These are phyloP conservation scores for Ceraclea dissimilis DNA, from an alignment of 2,888 invertebrate genomes.

Conservation along the genomic window DNA sequence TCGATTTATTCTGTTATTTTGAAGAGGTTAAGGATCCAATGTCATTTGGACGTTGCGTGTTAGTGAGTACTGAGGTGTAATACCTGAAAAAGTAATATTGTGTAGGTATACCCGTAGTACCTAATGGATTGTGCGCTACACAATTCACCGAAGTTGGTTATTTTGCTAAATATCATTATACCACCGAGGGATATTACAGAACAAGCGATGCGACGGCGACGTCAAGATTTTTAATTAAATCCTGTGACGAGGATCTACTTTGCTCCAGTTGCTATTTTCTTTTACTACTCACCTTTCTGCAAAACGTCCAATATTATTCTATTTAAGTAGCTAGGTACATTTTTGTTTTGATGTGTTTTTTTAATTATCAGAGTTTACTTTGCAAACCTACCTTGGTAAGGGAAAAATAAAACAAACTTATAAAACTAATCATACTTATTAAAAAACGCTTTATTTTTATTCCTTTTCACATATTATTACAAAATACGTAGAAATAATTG, in stretches of 20 bases:
- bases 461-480: too few relatives aligned
- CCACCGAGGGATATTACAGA: neutral
- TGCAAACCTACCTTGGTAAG: too few relatives aligned
- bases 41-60: slow-evolving; percentile 2
- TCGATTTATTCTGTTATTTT: slow-evolving; percentile 20
- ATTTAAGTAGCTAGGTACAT: too few relatives aligned
- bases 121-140: neutral
- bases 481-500: too few relatives aligned
- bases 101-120: too few relatives aligned
- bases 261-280: neutral
- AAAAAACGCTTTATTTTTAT: too few relatives aligned
- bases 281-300: neutral
- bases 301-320: neutral
- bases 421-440: too few relatives aligned
- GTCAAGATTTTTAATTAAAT: slow-evolving; percentile 1
- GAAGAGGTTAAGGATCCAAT: slow-evolving; percentile 15
- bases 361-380: too few relatives aligned
- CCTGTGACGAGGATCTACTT: neutral
- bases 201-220: neutral
- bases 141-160: neutral
- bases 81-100: too few relatives aligned
- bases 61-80: slow-evolving; percentile 6
- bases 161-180: neutral
- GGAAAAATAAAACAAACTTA: too few relatives aligned
- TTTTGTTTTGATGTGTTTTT: too few relatives aligned